These are phyloP conservation scores for Alcis repandata DNA, from an alignment of 2,888 invertebrate species.

Conservation along the genomic window DNA sequence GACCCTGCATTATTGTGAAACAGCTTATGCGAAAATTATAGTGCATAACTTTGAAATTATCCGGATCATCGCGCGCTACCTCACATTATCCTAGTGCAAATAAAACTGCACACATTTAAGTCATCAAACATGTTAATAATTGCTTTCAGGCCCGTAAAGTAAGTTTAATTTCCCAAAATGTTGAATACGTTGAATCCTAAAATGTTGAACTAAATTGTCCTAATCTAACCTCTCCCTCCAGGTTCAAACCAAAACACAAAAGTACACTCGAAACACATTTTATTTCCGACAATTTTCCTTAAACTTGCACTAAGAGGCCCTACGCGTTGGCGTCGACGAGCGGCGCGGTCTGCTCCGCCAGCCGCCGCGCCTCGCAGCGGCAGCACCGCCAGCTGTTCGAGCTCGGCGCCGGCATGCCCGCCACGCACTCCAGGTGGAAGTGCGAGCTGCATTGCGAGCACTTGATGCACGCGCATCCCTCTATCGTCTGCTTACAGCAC, in stretches of 20 bases:
- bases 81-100: no score
- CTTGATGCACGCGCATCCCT: slow-evolving; percentile 74
- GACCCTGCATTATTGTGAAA: no score
- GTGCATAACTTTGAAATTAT: no score
- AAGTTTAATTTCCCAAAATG: no score
- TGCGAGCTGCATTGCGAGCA: slow-evolving; percentile 74
- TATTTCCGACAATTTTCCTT: slow-evolving; percentile 22
- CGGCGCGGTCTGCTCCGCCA: slow-evolving; percentile 47
- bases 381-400: slow-evolving; percentile 73
- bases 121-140: no score
- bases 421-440: slow-evolving; percentile 75
- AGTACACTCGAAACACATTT: slow-evolving; percentile 19
- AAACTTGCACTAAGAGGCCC: slow-evolving; percentile 9
- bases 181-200: no score
- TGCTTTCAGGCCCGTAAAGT: no score
- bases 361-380: slow-evolving; percentile 59
- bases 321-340: slow-evolving; percentile 56
- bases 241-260: neutral
- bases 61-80: no score
- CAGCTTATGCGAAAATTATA: no score
- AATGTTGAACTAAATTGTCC: no score
- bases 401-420: slow-evolving; percentile 64
- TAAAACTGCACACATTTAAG: no score
- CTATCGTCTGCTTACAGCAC: slow-evolving; percentile 70
- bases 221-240: neutral